Evolutionary conservation across 2,888 invertebrate species (phyloP), one percentile per base, ranked within the genome.

Genomic region (Petrophora chlorosata): DNA sequence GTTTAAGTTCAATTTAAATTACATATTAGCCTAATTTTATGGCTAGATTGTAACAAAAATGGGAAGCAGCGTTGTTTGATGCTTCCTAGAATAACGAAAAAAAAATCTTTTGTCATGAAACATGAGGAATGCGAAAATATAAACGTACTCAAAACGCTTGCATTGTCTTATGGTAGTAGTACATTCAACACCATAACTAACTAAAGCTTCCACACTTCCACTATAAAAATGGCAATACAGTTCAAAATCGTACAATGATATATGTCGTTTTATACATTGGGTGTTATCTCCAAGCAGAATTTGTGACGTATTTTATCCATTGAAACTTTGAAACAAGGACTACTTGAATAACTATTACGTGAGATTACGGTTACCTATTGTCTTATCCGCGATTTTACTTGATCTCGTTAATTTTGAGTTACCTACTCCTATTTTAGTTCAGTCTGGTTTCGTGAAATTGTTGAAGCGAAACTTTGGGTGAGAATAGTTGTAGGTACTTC

Each of bases 281-380:
- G 15, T 32, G 22, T n/a, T n/a, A n/a, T n/a, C n/a, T n/a, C n/a
- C n/a, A n/a, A n/a, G n/a, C n/a, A n/a, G n/a, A n/a, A n/a, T n/a
- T n/a, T 23, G 22, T 34, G 43, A 34, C 38, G 43, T 49, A 43
- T 39, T 49, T 49, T 43, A 49, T 34, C 38, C 43, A 43, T 39
- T 22, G 49, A 49, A 49, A 43, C 28, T 49, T 49, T 38, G 33
- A 42, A 49, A 34, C 43, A 36, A 35, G 46, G 28, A 40, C 13
- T 40, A 22, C n/a, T n/a, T n/a, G n/a, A n/a, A 22, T 25, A 36
- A 41, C 47, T 48, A 48, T 48, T 35, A 26, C 41, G 25, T 25
- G 47, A 41, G 47, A 48, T 48, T 48, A 41, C 35, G 41, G 41
- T 32, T 48, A 48, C 41, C 47, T 32, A 8, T 12, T 8, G 36